Base-by-base conservation (phyloP, 2,113 vertebrate species). In the Ancistrus triradiatus region DNA sequence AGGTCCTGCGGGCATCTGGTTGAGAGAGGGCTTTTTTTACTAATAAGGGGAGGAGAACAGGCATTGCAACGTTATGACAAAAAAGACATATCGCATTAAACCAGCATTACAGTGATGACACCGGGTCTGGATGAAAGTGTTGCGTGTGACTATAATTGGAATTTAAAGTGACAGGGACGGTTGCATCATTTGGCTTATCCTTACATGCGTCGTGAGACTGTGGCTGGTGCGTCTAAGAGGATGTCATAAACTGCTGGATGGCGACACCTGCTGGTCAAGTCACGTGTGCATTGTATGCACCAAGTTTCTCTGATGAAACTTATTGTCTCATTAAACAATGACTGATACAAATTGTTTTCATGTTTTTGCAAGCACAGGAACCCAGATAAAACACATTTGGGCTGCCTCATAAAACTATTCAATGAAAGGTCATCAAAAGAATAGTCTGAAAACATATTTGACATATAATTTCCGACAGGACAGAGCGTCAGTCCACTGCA, bases 251-350 rank as follows among this genome's bases (percentile, higher is more conserved):
- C 63, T 74, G 63, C 47, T 62, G 37, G 33, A 56, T 48, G 47
- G 77, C 74, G 77, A 72, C 77, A 70, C 60, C 77, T 79, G 53
- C 74, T 56, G 77, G 53, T 43, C 19, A 25, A 53, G 59, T 7
- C 11, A 37, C 10, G 42, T 28, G 3, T 7, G 43, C 51, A 50
- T 38, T 14, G 35, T 3, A 27, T 35, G 2, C 14, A 37, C 13
- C 15, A 17, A 42, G n/a, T n/a, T n/a, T n/a, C 25, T 31, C 3
- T 21, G 28, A 24, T 50, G n/a, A 59, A 37, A 37, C 22, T 14
- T 18, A 31, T n/a, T n/a, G n/a, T n/a, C n/a, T n/a, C n/a, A n/a
- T n/a, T n/a, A n/a, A n/a, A n/a, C n/a, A n/a, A n/a, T n/a, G n/a
- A n/a, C n/a, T n/a, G n/a, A n/a, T n/a, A n/a, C n/a, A n/a, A n/a